Evolutionary conservation across 2,888 invertebrate species (phyloP).

Genomic region (Catocala sponsa): DNA sequence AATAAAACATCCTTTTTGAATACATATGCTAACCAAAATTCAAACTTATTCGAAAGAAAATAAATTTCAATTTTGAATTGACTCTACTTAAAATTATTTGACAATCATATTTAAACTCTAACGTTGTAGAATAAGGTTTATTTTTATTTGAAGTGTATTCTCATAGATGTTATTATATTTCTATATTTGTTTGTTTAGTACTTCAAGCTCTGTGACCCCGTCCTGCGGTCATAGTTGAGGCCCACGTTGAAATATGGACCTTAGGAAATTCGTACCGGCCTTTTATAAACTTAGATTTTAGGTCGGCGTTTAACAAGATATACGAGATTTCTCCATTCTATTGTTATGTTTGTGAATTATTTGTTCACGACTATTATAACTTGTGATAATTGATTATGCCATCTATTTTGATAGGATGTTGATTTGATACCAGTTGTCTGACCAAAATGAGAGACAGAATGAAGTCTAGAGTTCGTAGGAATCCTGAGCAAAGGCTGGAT

Average conservation of each 20-base stretch:
- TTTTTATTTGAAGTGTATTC: not conserved
- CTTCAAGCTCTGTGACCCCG: conserved; percentile 66
- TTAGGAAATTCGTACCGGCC: conserved; percentile 52
- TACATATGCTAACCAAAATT: conserved; percentile 3
- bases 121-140: rapidly evolving
- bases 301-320: conserved; percentile 25
- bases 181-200: conserved; percentile 57
- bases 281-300: conserved; percentile 33
- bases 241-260: conserved; percentile 62
- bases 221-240: conserved; percentile 68
- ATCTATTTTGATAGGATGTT: too few relatives aligned
- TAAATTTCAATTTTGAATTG: conserved; percentile 23
- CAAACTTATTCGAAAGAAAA: not conserved
- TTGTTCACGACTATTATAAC: conserved; percentile 14
- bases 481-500: too few relatives aligned
- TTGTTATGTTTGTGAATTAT: conserved; percentile 10
- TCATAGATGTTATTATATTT: conserved; percentile 32
- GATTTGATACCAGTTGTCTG: too few relatives aligned
- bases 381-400: conserved; percentile 4
- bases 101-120: conserved; percentile 16
- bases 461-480: too few relatives aligned
- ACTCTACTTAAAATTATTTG: rapidly evolving
- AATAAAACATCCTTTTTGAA: conserved; percentile 38
- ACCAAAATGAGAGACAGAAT: too few relatives aligned
- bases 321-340: conserved; percentile 22